Evolutionary conservation across 2,113 vertebrate species (phyloP), one percentile per base, ranked within the genome.

Genomic region (Camelus dromedarius): DNA sequence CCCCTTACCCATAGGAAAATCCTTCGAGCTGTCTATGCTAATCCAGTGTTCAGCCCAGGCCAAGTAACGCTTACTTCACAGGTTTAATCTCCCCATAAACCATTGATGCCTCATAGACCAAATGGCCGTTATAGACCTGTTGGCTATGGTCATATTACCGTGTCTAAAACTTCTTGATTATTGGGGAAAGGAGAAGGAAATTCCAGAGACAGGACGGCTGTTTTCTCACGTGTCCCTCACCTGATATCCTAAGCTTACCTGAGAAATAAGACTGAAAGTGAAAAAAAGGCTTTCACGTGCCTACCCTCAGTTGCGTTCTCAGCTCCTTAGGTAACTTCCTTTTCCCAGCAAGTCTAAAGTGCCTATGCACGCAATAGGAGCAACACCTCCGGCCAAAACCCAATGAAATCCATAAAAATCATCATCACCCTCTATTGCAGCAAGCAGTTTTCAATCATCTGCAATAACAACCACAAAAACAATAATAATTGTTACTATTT

Each of bases 141-240:
- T 77, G 79, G 28, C 35, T 5, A 24, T 80, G 20, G 28, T 50
- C 48, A 32, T 75, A 42, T 62, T 75, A n/a, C 86, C 30, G 3
- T 58, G n/a, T 88, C 66, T 52, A 91, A 94, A 72, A 91, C 91
- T 73, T 80, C 30, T 89, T 93, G 16, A 69, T 79, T 84, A 46
- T n/a, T 52, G 1, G 32, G 42, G 11, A 77, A 67, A 64, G 32
- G 24, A 83, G 10, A 83, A 56, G 24, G 15, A 88, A 76, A 91
- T 67, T 73, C 28, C 35, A 62, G 79, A 85, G 42, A 85, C 35
- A 84, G 26, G 20, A 83, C 66, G n/a, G 8, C n/a, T 75, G 1
- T 88, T 66, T 90, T 75, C 75, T 86, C 60, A 6, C 54, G 22
- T 58, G 18, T 38, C 19, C 2, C 38, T 77, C 50, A 69, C 6